phyloP scores from a whole-genome alignment of 2,888 invertebrate genomes.

The Clanis bilineata region DNA sequence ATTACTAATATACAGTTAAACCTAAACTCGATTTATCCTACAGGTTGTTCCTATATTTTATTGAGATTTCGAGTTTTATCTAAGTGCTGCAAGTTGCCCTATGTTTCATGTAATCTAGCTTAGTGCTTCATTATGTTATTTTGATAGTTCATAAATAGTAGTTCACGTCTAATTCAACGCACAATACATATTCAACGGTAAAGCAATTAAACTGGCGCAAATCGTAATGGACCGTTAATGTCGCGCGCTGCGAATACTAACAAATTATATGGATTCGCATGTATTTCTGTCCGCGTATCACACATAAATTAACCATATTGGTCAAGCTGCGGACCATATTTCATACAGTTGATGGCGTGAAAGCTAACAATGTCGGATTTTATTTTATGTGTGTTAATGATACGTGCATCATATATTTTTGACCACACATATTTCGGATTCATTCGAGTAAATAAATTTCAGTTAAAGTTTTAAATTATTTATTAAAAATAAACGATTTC shows the following conservation, averaged over 20 bases:
- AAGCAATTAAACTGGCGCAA: constrained; percentile 70
- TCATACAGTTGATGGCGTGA: constrained; percentile 32
- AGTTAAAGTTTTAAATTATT: too few relatives aligned
- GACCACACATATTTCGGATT: not conserved
- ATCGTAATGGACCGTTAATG: constrained; percentile 76
- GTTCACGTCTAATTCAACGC: constrained; percentile 62
- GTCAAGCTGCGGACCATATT: constrained; percentile 29
- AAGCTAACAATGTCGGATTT: constrained; percentile 10
- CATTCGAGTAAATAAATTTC: too few relatives aligned
- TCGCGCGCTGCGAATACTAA: constrained; percentile 62
- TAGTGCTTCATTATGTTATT: not conserved
- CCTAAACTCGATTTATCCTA: too few relatives aligned
- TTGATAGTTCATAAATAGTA: constrained; percentile 36
- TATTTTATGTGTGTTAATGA: not conserved
- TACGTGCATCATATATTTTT: not conserved
- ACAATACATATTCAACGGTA: constrained; percentile 66
- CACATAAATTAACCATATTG: constrained; percentile 35
- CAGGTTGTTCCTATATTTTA: too few relatives aligned
- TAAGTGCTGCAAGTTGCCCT: too few relatives aligned
- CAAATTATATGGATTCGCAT: constrained; percentile 38
- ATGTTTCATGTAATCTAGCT: not conserved
- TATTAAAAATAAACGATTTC: too few relatives aligned
- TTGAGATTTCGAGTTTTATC: too few relatives aligned
- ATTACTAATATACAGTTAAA: too few relatives aligned
- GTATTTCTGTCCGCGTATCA: constrained; percentile 35